Conservation (phyloP, 2,888 invertebrate species). For the Eristalis pertinax region DNA sequence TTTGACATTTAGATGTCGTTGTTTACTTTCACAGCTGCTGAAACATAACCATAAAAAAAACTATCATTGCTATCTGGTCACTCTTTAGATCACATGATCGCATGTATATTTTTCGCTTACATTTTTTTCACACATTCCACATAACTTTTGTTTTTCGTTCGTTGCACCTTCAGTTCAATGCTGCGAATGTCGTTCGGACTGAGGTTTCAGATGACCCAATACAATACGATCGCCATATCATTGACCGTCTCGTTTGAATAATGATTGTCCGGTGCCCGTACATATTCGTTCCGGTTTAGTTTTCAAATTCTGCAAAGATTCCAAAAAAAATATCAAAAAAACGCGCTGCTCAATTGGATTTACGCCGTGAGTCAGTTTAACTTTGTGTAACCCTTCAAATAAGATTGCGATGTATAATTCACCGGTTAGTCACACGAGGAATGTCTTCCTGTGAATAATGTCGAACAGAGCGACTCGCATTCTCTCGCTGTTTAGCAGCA, state of each 20-base stretch:
- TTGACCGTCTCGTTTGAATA: background rate
- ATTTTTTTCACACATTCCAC: too few relatives aligned
- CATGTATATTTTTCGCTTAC: too few relatives aligned
- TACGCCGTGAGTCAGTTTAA: background rate
- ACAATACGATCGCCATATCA: too few relatives aligned
- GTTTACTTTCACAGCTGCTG: too few relatives aligned
- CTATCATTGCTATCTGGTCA: too few relatives aligned
- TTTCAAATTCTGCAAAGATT: background rate
- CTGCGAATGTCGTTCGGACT: too few relatives aligned
- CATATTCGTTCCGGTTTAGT: background rate
- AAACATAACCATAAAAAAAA: too few relatives aligned
- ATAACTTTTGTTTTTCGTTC: too few relatives aligned
- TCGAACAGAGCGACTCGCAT: background rate
- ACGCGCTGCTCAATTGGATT: background rate
- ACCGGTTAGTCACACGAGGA: background rate
- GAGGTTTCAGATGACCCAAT: too few relatives aligned
- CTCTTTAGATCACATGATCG: too few relatives aligned
- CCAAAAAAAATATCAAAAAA: background rate
- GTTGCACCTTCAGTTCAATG: too few relatives aligned
- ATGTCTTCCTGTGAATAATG: background rate
- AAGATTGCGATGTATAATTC: background rate
- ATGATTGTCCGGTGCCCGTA: background rate
- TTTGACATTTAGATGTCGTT: too few relatives aligned
- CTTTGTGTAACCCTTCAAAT: background rate
- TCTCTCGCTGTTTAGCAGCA: background rate